Evolutionary conservation across 2,888 invertebrate species (phyloP).

Genomic region (Rotaria macrura): DNA sequence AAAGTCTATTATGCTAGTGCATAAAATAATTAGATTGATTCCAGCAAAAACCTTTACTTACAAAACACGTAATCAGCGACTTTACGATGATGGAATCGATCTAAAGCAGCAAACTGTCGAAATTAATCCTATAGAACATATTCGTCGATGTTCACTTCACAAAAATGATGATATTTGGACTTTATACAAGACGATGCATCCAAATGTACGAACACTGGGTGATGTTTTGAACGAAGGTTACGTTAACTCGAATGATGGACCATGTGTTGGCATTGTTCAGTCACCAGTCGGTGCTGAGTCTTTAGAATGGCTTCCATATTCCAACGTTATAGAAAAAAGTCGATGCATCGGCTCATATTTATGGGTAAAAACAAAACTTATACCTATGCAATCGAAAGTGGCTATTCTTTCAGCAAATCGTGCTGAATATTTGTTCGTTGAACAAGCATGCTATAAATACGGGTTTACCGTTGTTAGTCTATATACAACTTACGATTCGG

Average conservation of each 20-base stretch:
- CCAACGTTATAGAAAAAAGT: neutral
- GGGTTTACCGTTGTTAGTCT: constrained; percentile 21
- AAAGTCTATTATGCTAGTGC: too few relatives aligned
- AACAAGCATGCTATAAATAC: constrained; percentile 31
- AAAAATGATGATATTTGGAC: neutral
- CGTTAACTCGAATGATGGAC: neutral
- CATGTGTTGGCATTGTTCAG: neutral
- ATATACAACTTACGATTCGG: constrained; percentile 27
- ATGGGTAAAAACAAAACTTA: neutral
- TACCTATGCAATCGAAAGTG: neutral
- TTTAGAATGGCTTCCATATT: neutral
- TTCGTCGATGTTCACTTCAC: neutral
- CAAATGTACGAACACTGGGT: neutral
- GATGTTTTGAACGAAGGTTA: neutral
- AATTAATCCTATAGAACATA: neutral
- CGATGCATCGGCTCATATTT: neutral
- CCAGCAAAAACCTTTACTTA: neutral
- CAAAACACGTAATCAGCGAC: neutral
- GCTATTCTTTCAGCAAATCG: constrained; percentile 1
- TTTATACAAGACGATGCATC: neutral
- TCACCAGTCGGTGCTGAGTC: neutral
- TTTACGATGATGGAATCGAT: neutral
- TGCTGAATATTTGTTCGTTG: constrained; percentile 60
- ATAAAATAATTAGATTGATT: too few relatives aligned
- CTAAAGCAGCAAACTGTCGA: neutral